Evolutionary conservation across 2,797 vertebrate species (phyloP).

Genomic region (Sebastes minor): DNA sequence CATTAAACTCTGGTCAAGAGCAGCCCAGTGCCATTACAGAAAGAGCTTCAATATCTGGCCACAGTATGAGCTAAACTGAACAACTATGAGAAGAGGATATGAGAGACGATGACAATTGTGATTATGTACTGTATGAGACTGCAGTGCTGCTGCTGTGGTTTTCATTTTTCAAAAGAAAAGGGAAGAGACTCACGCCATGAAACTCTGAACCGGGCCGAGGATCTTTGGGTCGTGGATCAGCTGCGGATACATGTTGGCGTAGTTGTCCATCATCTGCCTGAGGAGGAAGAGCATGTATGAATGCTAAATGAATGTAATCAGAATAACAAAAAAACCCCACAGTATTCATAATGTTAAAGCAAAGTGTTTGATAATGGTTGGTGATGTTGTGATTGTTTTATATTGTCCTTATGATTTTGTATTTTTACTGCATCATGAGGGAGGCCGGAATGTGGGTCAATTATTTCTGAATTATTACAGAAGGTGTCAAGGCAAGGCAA

Average conservation of each 20-base stretch:
- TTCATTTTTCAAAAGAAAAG: background rate
- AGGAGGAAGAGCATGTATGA: background rate
- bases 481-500: too few species aligned
- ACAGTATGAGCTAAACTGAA: background rate
- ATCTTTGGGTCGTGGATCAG: constrained; percentile 79
- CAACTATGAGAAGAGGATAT: constrained; percentile 37
- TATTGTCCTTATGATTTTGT: background rate
- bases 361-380: background rate
- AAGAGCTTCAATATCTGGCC: background rate
- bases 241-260: constrained; percentile 90
- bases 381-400: background rate
- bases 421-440: background rate
- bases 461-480: background rate
- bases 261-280: constrained; percentile 91
- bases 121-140: background rate
- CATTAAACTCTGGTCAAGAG: background rate
- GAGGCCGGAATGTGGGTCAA: background rate
- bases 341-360: background rate
- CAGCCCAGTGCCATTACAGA: background rate
- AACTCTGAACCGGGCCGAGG: constrained; percentile 79
- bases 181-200: constrained; percentile 85
- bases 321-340: background rate
- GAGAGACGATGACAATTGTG: constrained; percentile 24
- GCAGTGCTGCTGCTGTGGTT: background rate
- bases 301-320: background rate